Conservation (phyloP, 2,113 vertebrate genomes). For the Cyprinodon brontotheroides region DNA sequence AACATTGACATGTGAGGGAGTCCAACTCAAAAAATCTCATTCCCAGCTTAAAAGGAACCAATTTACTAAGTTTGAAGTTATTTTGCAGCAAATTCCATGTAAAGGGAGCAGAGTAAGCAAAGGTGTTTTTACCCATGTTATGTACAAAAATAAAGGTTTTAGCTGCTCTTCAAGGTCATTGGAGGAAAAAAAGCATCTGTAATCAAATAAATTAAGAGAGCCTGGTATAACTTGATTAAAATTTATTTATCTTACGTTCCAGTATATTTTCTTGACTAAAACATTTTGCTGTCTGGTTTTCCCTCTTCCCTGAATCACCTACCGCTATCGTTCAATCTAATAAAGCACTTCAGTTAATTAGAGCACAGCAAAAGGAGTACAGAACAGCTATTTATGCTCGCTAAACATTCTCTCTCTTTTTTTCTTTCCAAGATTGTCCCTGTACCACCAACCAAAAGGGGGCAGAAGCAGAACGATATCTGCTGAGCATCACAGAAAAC, state of each 20-base stretch:
- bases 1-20: no score
- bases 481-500: slow-evolving; percentile 82
- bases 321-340: slow-evolving; percentile 73
- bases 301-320: slow-evolving; percentile 40
- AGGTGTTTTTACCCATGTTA: no score
- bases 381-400: slow-evolving; percentile 65
- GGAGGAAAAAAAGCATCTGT: not conserved
- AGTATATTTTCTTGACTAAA: slow-evolving; percentile 34
- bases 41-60: no score
- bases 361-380: slow-evolving; percentile 61
- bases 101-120: no score
- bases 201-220: not conserved
- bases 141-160: no score
- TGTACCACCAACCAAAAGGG: slow-evolving; percentile 9
- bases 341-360: slow-evolving; percentile 78
- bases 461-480: slow-evolving; percentile 67
- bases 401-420: slow-evolving; percentile 19
- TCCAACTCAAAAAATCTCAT: no score
- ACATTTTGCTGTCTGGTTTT: not conserved
- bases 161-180: not conserved
- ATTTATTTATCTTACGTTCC: slow-evolving; percentile 31
- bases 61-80: no score
- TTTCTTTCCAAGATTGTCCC: slow-evolving; percentile 19
- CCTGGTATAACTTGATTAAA: not conserved
- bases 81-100: no score